Percentiles rank a stretch among this genome's conserved stretches.
Evolutionary conservation across 2,888 invertebrate species (phyloP).

Genomic region (Choreutis nemorana): DNA sequence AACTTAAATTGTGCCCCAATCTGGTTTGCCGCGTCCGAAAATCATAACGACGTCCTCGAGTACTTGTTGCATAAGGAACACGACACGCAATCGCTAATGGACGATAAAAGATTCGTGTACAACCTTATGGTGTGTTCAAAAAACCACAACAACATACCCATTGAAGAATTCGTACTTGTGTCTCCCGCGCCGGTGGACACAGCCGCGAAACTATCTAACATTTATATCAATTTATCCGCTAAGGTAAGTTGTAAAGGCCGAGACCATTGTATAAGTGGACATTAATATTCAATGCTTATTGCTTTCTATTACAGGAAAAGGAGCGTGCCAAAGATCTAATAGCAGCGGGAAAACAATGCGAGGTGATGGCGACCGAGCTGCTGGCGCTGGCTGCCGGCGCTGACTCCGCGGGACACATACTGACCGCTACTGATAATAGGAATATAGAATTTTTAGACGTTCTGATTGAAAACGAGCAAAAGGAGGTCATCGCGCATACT

Average conservation of each 20-base stretch:
- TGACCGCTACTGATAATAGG: slow-evolving; percentile 93
- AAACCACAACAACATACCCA: slow-evolving; percentile 93
- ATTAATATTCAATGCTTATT: slow-evolving; percentile 18
- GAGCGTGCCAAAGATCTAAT: slow-evolving; percentile 97
- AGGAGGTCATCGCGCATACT: slow-evolving; percentile 96
- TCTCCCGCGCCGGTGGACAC: slow-evolving; percentile 99
- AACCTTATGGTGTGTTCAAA: slow-evolving; percentile 98
- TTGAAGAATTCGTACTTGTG: slow-evolving; percentile 97
- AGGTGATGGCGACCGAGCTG: slow-evolving; percentile 96
- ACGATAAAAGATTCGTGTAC: slow-evolving; percentile 96
- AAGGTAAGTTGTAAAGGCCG: slow-evolving; percentile 61
- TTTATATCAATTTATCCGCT: slow-evolving; percentile 85
- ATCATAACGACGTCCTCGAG: slow-evolving; percentile 94
- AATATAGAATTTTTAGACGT: slow-evolving; percentile 96
- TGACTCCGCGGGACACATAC: slow-evolving; percentile 92
- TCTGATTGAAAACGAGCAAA: slow-evolving; percentile 98
- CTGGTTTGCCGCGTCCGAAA: slow-evolving; percentile 98
- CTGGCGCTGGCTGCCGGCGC: slow-evolving; percentile 92
- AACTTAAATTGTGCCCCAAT: slow-evolving; percentile 97
- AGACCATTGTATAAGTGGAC: slow-evolving; percentile 6
- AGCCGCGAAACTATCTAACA: slow-evolving; percentile 96
- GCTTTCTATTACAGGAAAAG: slow-evolving; percentile 75
- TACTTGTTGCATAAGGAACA: slow-evolving; percentile 98
- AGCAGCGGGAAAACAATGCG: slow-evolving; percentile 95
- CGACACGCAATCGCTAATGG: slow-evolving; percentile 96